Percentiles rank a stretch among this genome's conserved stretches.
These are phyloP conservation scores for Ceramica pisi DNA, from an alignment of 2,888 invertebrate genomes.

Conservation along the genomic window DNA sequence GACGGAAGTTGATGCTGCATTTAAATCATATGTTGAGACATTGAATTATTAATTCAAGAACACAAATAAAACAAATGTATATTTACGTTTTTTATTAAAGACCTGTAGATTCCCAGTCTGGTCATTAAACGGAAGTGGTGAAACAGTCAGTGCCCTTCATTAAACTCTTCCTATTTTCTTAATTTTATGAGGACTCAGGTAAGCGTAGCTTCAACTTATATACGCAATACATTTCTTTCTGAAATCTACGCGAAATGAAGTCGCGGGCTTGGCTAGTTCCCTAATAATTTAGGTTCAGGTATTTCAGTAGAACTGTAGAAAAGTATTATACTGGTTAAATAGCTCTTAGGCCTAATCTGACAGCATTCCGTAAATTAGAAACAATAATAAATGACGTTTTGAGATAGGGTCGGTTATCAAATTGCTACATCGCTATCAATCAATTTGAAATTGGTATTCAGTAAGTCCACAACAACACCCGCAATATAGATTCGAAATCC, in stretches of 20 bases:
- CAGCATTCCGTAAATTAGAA: neutral
- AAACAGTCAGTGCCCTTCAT: no score
- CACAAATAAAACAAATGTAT: neutral
- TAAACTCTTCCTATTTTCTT: no score
- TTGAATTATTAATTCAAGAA: constrained; percentile 48
- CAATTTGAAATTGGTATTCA: neutral
- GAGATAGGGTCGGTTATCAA: neutral
- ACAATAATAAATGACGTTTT: constrained; percentile 7
- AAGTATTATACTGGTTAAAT: no score
- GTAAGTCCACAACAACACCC: neutral
- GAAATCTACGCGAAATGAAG: no score
- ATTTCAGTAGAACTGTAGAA: neutral
- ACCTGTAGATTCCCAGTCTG: no score
- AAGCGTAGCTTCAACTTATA: no score
- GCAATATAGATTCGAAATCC: no score
- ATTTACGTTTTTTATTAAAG: no score
- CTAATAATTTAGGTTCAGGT: neutral
- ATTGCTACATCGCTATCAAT: neutral
- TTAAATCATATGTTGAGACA: constrained; percentile 15
- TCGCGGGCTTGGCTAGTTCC: no score
- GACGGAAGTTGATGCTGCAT: constrained; percentile 24
- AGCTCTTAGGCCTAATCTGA: neutral
- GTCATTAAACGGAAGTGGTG: no score
- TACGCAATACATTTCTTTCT: no score
- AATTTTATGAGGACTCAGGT: no score